Evolutionary conservation across 2,888 invertebrate species (phyloP).

Genomic region (Leucozona laternaria): DNA sequence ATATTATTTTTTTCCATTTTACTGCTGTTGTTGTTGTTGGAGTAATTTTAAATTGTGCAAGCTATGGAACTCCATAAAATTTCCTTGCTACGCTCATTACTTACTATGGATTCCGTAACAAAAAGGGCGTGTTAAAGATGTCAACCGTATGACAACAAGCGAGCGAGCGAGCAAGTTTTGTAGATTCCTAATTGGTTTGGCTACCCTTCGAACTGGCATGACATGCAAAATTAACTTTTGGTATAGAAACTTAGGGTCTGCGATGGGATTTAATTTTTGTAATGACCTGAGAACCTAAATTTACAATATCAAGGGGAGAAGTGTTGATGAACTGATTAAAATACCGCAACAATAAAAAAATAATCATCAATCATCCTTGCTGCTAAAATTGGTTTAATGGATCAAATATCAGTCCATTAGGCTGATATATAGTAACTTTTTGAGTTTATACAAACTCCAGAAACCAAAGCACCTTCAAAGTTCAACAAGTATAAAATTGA

Average conservation of each 20-base stretch:
- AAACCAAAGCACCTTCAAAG: neutral
- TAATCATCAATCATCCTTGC: neutral
- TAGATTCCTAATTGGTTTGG: slow-evolving; percentile 13
- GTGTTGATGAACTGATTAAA: neutral
- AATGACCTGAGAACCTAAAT: slow-evolving; percentile 21
- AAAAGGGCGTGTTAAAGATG: slow-evolving; percentile 15
- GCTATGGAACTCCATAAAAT: slow-evolving; percentile 27
- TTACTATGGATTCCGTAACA: neutral
- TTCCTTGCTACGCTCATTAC: slow-evolving; percentile 28
- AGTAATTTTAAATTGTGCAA: slow-evolving; percentile 21
- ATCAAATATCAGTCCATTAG: neutral
- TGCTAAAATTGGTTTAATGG: neutral
- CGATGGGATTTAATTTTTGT: neutral
- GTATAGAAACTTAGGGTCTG: neutral
- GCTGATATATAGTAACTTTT: no score
- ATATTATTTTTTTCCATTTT: slow-evolving; percentile 4
- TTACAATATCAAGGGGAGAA: neutral
- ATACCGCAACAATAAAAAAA: neutral
- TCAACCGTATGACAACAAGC: neutral
- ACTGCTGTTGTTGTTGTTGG: neutral
- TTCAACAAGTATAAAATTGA: neutral
- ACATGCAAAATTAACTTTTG: slow-evolving; percentile 10
- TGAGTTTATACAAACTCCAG: neutral
- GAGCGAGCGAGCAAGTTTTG: slow-evolving; percentile 7
- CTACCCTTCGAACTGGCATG: slow-evolving; percentile 4